phyloP scores from a whole-genome alignment of 2,888 invertebrate species.

The Apotomis turbidana region DNA sequence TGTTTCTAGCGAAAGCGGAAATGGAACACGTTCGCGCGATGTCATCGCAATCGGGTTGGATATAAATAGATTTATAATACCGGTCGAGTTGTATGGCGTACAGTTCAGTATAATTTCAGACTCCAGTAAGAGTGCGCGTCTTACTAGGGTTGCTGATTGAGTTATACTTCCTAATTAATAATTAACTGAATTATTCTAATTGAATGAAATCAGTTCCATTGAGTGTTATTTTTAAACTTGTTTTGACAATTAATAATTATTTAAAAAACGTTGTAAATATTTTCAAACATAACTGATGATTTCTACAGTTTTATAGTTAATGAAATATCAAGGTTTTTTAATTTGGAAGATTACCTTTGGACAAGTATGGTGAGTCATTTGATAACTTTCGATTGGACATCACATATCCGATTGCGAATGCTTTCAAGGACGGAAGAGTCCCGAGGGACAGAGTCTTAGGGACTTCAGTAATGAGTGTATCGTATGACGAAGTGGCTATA shows the following conservation, averaged over 20 bases:
- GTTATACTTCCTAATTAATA: conserved; percentile 2
- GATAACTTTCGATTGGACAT: conserved; percentile 35
- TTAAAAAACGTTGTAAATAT: conserved; percentile 1
- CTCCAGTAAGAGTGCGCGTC: conserved; percentile 60
- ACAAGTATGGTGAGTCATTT: conserved; percentile 33
- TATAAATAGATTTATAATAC: conserved; percentile 25
- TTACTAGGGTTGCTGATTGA: conserved; percentile 22
- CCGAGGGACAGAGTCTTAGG: background rate
- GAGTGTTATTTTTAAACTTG: background rate
- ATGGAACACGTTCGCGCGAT: conserved; percentile 51
- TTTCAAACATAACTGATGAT: background rate
- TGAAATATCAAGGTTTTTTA: conserved; percentile 10
- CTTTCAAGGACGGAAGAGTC: background rate
- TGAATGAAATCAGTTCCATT: background rate
- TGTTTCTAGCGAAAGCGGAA: conserved; percentile 45
- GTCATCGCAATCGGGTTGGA: conserved; percentile 1
- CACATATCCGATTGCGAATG: conserved; percentile 11
- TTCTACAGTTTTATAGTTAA: background rate
- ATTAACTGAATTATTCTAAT: background rate
- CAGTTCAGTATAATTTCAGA: conserved; percentile 68
- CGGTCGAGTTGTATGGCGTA: conserved; percentile 16
- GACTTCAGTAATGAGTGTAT: conserved; percentile 14
- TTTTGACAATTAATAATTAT: background rate
- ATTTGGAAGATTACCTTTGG: conserved; percentile 13
- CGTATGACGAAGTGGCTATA: conserved; percentile 10